phyloP scores from a whole-genome alignment of 2,797 vertebrate species.

The Darevskia nairensis region DNA sequence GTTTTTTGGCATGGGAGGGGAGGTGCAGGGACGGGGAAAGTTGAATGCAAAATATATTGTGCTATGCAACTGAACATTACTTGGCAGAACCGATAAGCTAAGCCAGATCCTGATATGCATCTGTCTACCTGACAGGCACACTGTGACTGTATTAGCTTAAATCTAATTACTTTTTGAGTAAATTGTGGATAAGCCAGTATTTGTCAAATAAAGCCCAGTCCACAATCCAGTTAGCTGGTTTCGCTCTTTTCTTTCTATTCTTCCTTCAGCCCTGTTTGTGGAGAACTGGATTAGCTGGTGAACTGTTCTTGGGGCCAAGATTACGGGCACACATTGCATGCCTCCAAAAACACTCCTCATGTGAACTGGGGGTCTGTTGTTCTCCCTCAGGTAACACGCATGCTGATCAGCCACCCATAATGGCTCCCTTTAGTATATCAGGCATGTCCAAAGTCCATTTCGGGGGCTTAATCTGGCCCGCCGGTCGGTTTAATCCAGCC shows the following conservation, averaged over 20 bases:
- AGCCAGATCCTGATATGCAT: neutral
- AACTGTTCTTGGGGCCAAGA: neutral
- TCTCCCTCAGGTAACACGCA: neutral
- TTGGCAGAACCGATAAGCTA: neutral
- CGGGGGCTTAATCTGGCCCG: no score
- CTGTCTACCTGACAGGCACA: neutral
- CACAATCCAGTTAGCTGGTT: neutral
- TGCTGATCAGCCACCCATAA: neutral
- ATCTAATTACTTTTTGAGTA: slow-evolving; percentile 5
- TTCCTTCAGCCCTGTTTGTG: slow-evolving; percentile 1
- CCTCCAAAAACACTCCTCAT: neutral
- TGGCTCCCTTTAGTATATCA: neutral
- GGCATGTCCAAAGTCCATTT: no score
- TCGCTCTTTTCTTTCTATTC: neutral
- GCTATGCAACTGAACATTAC: fast-evolving
- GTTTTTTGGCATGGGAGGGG: neutral
- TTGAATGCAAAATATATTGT: neutral
- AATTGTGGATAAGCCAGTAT: neutral
- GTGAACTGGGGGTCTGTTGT: neutral
- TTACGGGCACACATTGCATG: neutral
- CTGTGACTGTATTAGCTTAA: neutral
- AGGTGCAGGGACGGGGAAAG: neutral
- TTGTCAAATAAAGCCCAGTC: slow-evolving; percentile 11
- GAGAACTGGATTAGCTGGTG: neutral
- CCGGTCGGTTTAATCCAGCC: no score